Base-by-base conservation (phyloP, 2,888 invertebrate species). In the Tiliacea aurago region DNA sequence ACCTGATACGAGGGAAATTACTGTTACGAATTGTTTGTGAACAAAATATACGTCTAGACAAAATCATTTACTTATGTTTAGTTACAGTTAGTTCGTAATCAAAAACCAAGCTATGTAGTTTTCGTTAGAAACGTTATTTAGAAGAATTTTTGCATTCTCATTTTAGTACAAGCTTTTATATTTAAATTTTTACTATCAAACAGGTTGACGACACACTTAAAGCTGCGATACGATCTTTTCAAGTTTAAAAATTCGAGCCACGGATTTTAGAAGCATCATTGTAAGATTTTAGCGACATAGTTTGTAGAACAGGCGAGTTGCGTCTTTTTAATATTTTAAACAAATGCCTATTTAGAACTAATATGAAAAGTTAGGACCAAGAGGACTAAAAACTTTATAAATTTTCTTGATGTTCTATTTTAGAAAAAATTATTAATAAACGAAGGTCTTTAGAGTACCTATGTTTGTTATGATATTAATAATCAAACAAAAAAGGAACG, bases 211-310 rank as follows among this genome's bases (percentile, higher is more conserved):
- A 63, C 73, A 76, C 13, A 51, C 76, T 53, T 70, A 81, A 61
- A 67, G 64, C 23, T 62, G 11, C 45, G 84, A 84, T 84, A 78
- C 9, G 28, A 78, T 84, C 81, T 76, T 76, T 67, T 69, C 37
- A 55, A 69, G 58, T 18, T 76, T 77, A 61, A 47, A 37, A 53
- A 68, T 78, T 76, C 47, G 55, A 64, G 80, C 73, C 82, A 82
- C 78, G 80, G 33, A 47, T 76, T 76, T 66, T 62, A 56, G 53
- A 71, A 63, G 59, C 55, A 47, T 69, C 58, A 37, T 71, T 69
- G 33, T 82, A 11, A 64, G 58, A 20, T 74, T n/a, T 61, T 49
- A 49, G 37, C 43, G 59, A 41, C 41, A 41, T 41, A 43, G 45
- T 68, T 45, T 5, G 37, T 37, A 5, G 2, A 55, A n/a, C 18